These are phyloP conservation scores for Homarus gammarus DNA, from an alignment of 2,888 invertebrate genomes.

Conservation along the genomic window DNA sequence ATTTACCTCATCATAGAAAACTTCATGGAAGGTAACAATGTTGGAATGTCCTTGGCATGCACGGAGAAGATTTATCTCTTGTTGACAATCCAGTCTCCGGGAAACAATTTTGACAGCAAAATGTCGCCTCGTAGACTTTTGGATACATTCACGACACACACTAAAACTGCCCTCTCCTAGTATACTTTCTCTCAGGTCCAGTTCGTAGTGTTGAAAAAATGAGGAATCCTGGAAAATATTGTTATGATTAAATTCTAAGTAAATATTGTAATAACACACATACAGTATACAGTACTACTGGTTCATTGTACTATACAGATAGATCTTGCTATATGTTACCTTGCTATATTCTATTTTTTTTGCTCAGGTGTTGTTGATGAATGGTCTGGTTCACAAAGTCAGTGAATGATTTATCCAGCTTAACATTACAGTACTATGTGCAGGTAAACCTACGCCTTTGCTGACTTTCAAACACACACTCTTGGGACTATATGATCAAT, in stretches of 20 bases:
- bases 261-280: too few species aligned
- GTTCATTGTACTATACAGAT: background rate
- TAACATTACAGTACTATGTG: too few species aligned
- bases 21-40: slow-evolving; percentile 90
- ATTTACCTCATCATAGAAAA: slow-evolving; percentile 88
- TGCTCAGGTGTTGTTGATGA: too few species aligned
- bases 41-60: slow-evolving; percentile 93
- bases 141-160: slow-evolving; percentile 89
- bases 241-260: background rate
- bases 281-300: background rate
- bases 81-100: slow-evolving; percentile 84
- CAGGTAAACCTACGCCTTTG: too few species aligned
- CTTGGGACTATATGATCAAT: too few species aligned
- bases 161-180: slow-evolving; percentile 95
- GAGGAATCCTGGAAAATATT: slow-evolving; percentile 84
- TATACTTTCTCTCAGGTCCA: slow-evolving; percentile 85
- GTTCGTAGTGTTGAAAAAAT: slow-evolving; percentile 91
- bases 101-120: slow-evolving; percentile 94
- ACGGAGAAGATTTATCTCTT: slow-evolving; percentile 89
- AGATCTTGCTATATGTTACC: too few species aligned
- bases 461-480: too few species aligned
- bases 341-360: too few species aligned
- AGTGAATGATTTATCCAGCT: too few species aligned
- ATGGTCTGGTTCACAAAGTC: too few species aligned
- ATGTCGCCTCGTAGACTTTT: slow-evolving; percentile 86